Base-by-base conservation (phyloP, 2,113 vertebrate species). In the Pterocles burchelli region DNA sequence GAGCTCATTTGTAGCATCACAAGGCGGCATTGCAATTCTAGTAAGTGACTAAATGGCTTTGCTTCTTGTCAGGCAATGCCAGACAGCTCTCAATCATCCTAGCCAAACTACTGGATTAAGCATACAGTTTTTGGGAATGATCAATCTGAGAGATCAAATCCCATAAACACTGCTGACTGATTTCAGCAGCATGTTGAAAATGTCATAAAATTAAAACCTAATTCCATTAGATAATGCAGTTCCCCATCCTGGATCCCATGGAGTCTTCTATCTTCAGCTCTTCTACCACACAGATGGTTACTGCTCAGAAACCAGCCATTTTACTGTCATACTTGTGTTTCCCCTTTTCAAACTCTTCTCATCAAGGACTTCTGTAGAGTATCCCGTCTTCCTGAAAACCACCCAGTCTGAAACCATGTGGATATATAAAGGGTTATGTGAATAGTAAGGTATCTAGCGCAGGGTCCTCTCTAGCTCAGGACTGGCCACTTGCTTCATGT, bases 401-500 rank as follows among this genome's bases (percentile, higher is more conserved):
- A 45, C 7, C 7, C 28, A 15, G 2, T 43, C n/a, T 67, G 36
- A 90, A 94, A 57, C 8, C 9, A 34, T 0, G 0, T 43, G 62
- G 6, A 33, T 45, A 41, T 28, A 36, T 11, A 62, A 34, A 70
- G 19, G 8, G 9, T 12, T 31, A 25, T 5, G 10, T 41, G 26
- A 84, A 89, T 80, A 11, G 17, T 20, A 55, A 54, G 16, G 9
- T 15, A 57, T 10, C 25, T 73, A 52, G 46, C 3, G 2, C 9
- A 57, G 11, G 7, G 9, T 29, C 14, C 20, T 51, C 28, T 38
- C 25, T 45, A 70, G 36, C 54, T 89, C 62, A 86, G 19, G 19
- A 55, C 22, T 61, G 22, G 41, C 29, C 0, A 1, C 9, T 83
- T 1, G 1, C 14, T 76, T 5, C 7, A 25, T 41, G 17, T 68